These are phyloP conservation scores for Chaunax sp. DNA, from an alignment of 2,797 vertebrate species.

Conservation along the genomic window DNA sequence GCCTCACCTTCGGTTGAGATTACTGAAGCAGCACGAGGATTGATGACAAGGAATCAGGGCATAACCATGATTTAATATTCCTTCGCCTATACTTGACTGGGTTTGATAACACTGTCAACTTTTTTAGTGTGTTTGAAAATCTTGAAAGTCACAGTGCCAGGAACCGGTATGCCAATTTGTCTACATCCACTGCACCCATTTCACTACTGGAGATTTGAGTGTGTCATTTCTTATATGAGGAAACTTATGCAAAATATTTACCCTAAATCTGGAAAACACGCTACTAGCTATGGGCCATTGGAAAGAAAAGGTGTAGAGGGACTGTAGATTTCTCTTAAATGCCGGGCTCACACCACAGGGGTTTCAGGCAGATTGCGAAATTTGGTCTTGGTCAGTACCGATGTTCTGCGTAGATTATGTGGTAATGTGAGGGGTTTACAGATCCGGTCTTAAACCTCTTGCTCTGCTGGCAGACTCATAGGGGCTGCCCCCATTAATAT, in stretches of 20 bases:
- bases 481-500: neutral
- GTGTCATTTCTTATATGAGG: slow-evolving; percentile 49
- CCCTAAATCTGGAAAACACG: slow-evolving; percentile 35
- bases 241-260: slow-evolving; percentile 23
- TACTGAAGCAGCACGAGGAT: slow-evolving; percentile 41
- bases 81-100: slow-evolving; percentile 58
- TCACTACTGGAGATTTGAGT: slow-evolving; percentile 27
- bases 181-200: slow-evolving; percentile 34
- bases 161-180: slow-evolving; percentile 44
- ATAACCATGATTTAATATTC: slow-evolving; percentile 59
- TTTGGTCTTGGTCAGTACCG: no score
- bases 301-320: slow-evolving; percentile 37
- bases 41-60: slow-evolving; percentile 59
- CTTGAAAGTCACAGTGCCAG: slow-evolving; percentile 44
- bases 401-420: neutral
- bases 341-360: no score
- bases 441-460: neutral
- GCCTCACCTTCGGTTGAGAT: slow-evolving; percentile 44
- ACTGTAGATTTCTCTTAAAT: slow-evolving; percentile 36
- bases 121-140: slow-evolving; percentile 47
- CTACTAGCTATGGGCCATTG: slow-evolving; percentile 20
- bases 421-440: neutral
- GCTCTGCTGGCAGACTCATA: neutral
- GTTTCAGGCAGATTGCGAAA: no score
- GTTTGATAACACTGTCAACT: slow-evolving; percentile 66